phyloP scores from a whole-genome alignment of 2,797 vertebrate species.

The Gymnoscopelus microlampas region DNA sequence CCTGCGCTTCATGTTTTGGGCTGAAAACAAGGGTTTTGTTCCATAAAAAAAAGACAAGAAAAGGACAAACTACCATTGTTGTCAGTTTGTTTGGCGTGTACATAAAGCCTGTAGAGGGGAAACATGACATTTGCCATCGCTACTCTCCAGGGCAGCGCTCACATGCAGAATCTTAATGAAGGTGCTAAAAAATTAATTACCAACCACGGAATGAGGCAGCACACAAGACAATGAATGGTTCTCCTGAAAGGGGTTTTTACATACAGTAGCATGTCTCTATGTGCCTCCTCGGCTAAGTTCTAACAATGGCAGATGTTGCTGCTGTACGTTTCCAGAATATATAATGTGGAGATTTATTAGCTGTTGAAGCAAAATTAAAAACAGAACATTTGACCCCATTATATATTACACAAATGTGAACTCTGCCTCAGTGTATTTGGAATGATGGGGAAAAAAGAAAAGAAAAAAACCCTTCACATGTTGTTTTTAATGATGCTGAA shows the following conservation, averaged over 20 bases:
- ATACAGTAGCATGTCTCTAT: constrained; percentile 13
- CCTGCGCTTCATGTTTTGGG: constrained; percentile 49
- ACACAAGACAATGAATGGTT: constrained; percentile 34
- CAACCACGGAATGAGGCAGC: constrained; percentile 19
- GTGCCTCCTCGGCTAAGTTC: background rate
- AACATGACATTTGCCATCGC: constrained; percentile 65
- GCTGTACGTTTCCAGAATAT: constrained; percentile 10
- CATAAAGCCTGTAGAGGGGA: constrained; percentile 45
- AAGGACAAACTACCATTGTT: constrained; percentile 24
- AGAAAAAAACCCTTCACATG: background rate
- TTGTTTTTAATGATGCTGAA: constrained; percentile 5
- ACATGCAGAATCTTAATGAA: constrained; percentile 65
- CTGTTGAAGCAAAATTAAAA: constrained; percentile 20
- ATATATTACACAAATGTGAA: constrained; percentile 18
- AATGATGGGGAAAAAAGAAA: constrained; percentile 4
- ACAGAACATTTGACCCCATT: constrained; percentile 31
- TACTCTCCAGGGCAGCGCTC: constrained; percentile 40
- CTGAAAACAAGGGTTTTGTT: constrained; percentile 37
- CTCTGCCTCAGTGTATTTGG: constrained; percentile 3
- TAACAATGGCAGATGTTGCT: constrained; percentile 21
- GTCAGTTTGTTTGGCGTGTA: constrained; percentile 30
- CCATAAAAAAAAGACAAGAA: background rate
- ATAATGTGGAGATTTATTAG: constrained; percentile 3
- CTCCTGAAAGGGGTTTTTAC: constrained; percentile 31
- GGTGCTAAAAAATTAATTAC: constrained; percentile 61